Evolutionary conservation across 35 echinoderm and acorn worm genomes (phyloP).

Genomic region (Chiridota heheva): DNA sequence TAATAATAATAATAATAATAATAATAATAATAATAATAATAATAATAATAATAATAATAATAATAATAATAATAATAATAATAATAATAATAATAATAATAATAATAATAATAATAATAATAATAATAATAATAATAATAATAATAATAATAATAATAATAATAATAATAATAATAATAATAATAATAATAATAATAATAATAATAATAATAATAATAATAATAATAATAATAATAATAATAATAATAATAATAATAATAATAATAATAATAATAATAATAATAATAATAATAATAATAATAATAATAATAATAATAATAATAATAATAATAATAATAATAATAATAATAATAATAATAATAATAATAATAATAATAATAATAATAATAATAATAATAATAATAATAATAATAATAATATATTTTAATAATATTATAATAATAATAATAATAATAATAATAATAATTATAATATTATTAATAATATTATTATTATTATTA

Average conservation of each 20-base stretch:
- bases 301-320: constrained; percentile 5
- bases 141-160: no score
- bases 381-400: constrained; percentile 2
- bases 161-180: background rate
- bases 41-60: background rate
- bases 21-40: background rate
- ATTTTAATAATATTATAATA: background rate
- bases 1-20: background rate
- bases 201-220: background rate
- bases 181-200: background rate
- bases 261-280: constrained; percentile 2
- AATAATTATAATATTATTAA: background rate
- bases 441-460: background rate
- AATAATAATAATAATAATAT: background rate
- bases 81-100: background rate
- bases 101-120: background rate
- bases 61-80: background rate
- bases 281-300: background rate
- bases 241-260: background rate
- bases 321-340: background rate
- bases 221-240: background rate
- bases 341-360: background rate
- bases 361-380: background rate
- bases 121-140: background rate
- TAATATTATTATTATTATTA: background rate